Percentiles rank a stretch among this genome's conserved stretches.
These are phyloP conservation scores for Zaprionus obscuricornis DNA, from an alignment of 2,888 invertebrate species.

Conservation along the genomic window DNA sequence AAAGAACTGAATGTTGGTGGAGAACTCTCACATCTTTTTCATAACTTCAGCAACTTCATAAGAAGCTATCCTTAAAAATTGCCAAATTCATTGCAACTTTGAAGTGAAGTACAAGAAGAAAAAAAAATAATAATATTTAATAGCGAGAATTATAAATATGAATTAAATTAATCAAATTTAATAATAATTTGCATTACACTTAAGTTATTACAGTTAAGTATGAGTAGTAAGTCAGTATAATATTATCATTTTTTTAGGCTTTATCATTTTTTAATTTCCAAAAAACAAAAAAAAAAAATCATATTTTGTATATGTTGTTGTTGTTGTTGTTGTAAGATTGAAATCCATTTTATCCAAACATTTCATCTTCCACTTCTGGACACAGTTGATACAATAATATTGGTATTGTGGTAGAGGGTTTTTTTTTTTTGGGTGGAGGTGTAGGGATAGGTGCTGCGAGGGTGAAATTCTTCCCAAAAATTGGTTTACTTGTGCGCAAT, in stretches of 20 bases:
- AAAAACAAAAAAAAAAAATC: conserved; percentile 42
- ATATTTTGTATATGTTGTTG: not conserved
- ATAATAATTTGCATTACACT: conserved; percentile 75
- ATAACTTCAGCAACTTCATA: no score
- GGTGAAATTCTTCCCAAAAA: not conserved
- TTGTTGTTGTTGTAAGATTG: conserved; percentile 5
- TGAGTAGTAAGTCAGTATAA: conserved; percentile 77
- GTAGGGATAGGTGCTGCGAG: conserved; percentile 1
- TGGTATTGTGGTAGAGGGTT: not conserved
- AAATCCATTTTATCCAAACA: not conserved
- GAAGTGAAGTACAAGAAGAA: conserved; percentile 24
- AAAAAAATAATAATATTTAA: conserved; percentile 71
- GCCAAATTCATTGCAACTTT: not conserved
- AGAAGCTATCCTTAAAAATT: no score
- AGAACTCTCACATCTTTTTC: no score
- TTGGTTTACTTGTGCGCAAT: conserved; percentile 82
- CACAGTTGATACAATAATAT: not conserved
- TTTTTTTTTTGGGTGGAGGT: not conserved
- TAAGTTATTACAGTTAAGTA: conserved; percentile 73
- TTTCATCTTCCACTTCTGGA: not conserved
- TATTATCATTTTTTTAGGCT: conserved; percentile 67
- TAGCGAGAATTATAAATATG: conserved; percentile 76
- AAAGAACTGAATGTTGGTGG: no score
- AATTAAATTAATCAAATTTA: conserved; percentile 78
- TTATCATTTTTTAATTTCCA: conserved; percentile 57